phyloP scores from a whole-genome alignment of 2,797 vertebrate genomes.

The Dipus sagitta region DNA sequence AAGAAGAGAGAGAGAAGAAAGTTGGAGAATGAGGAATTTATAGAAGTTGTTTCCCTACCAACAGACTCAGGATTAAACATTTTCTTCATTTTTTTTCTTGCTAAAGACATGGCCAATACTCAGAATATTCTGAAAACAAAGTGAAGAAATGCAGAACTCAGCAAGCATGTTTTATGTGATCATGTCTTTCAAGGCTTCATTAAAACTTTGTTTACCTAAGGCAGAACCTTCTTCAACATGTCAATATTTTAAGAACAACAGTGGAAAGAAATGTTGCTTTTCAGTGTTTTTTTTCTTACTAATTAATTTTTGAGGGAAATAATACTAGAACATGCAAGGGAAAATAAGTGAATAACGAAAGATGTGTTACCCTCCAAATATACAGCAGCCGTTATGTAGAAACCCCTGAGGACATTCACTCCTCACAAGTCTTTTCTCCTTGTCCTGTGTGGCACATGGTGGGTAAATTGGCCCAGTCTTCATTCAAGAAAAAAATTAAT shows the following conservation, averaged over 20 bases:
- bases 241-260: conserved; percentile 66
- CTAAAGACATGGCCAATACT: neutral
- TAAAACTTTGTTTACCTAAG: conserved; percentile 41
- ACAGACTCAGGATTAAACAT: neutral
- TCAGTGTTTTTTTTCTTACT: neutral
- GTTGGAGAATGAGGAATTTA: neutral
- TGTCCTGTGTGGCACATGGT: neutral
- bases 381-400: neutral
- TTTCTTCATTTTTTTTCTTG: neutral
- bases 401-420: too few species aligned
- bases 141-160: neutral
- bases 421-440: neutral
- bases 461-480: neutral
- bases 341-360: neutral
- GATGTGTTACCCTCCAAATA: neutral
- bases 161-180: conserved; percentile 30
- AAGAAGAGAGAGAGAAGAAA: neutral
- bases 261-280: conserved; percentile 43
- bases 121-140: conserved; percentile 65
- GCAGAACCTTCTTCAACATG: neutral
- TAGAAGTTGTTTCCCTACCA: conserved; percentile 44
- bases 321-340: conserved; percentile 20
- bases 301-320: conserved; percentile 39
- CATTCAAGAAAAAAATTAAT: neutral
- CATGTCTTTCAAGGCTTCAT: conserved; percentile 44